A percentile compares a stretch with the other conserved stretches of the same genome.
phyloP scores from a whole-genome alignment of 2,113 vertebrate species.

The Dipodomys ordii region DNA sequence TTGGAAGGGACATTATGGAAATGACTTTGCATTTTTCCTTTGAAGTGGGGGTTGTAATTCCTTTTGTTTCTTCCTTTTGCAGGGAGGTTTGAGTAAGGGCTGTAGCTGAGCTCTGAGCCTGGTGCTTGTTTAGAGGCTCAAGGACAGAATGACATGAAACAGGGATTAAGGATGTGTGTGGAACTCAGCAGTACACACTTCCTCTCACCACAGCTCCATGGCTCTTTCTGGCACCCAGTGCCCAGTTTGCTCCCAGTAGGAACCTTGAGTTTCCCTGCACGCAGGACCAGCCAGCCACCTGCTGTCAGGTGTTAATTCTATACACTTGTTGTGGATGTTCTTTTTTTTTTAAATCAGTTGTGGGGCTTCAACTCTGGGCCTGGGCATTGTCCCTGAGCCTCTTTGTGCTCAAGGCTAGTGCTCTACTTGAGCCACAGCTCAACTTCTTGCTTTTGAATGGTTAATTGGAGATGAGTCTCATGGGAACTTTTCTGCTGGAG shows the following conservation, averaged over 20 bases:
- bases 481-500: no score
- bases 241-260: background rate
- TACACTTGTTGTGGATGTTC: background rate
- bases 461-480: no score
- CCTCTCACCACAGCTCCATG: background rate
- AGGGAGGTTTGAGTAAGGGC: constrained; percentile 52
- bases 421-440: no score
- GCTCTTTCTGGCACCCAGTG: background rate
- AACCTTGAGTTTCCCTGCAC: background rate
- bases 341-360: no score
- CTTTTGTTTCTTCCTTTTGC: constrained; percentile 48
- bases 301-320: background rate
- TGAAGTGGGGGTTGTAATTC: constrained; percentile 23
- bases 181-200: background rate
- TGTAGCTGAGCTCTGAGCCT: constrained; percentile 38
- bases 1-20: background rate
- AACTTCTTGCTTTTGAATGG: background rate
- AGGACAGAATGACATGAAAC: background rate
- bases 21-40: constrained; percentile 44
- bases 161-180: constrained; percentile 47
- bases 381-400: no score
- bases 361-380: no score
- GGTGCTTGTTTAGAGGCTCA: constrained; percentile 7
- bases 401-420: no score
- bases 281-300: background rate